A percentile compares a stretch with the other conserved stretches of the same genome.
Conservation (phyloP, 2,888 invertebrate species). For the Drosophila prolongata region DNA sequence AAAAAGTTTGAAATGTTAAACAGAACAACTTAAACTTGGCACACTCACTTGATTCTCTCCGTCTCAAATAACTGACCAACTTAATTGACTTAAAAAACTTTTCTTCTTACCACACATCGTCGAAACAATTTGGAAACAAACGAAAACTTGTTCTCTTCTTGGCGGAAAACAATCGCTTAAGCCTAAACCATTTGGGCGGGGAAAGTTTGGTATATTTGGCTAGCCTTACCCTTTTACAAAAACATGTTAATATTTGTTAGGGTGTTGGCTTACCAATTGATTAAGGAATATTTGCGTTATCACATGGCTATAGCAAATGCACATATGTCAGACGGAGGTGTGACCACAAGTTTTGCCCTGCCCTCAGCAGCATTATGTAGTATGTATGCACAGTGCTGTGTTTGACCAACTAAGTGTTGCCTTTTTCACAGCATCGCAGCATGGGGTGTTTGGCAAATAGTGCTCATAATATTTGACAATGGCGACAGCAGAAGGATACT, state of each 20-base stretch:
- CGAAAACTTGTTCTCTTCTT: neutral
- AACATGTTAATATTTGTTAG: constrained; percentile 27
- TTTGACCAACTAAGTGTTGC: constrained; percentile 28
- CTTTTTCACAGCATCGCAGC: constrained; percentile 30
- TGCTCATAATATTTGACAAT: neutral
- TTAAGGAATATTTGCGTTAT: constrained; percentile 25
- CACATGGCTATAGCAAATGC: constrained; percentile 2
- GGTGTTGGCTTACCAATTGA: constrained; percentile 44
- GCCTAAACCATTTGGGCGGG: neutral
- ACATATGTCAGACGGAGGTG: constrained; percentile 22
- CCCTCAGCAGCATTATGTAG: constrained; percentile 18
- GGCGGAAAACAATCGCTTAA: constrained; percentile 1
- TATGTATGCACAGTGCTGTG: constrained; percentile 30
- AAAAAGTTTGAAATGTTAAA: constrained; percentile 1
- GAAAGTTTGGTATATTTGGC: constrained; percentile 14
- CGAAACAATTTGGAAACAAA: constrained; percentile 10
- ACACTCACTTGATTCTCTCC: neutral
- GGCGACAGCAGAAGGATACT: too few relatives aligned
- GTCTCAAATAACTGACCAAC: neutral
- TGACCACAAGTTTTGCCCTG: constrained; percentile 3
- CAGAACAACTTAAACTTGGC: neutral
- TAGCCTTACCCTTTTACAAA: constrained; percentile 22
- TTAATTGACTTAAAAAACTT: constrained; percentile 8
- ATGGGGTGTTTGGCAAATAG: constrained; percentile 1
- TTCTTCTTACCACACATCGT: neutral